Conservation (phyloP, 2,888 invertebrate genomes). For the Dasypogon diadema region DNA sequence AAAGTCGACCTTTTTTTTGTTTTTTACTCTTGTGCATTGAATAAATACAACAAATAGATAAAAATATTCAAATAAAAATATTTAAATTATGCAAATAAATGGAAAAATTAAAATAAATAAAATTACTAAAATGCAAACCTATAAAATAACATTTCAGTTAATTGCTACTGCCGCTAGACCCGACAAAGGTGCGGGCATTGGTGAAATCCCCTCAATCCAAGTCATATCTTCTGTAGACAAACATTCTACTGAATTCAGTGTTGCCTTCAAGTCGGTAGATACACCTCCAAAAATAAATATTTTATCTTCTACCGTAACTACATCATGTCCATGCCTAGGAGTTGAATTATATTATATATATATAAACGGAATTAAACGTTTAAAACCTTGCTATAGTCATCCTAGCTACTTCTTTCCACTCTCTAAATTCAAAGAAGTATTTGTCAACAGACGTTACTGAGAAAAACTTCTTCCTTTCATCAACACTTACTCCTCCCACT, state of each 20-base stretch:
- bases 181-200: conserved; percentile 75
- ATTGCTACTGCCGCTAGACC: conserved; percentile 65
- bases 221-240: conserved; percentile 74
- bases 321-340: conserved; percentile 61
- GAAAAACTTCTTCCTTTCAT: conserved; percentile 55
- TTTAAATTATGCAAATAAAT: not conserved
- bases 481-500: conserved; percentile 74
- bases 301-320: conserved; percentile 58
- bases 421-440: conserved; percentile 57
- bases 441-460: conserved; percentile 60
- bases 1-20: no score
- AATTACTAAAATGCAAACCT: not conserved
- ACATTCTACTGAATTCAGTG: conserved; percentile 76
- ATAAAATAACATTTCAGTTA: not conserved
- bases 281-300: conserved; percentile 62
- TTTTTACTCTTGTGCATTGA: no score
- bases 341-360: not conserved
- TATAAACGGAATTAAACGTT: not conserved
- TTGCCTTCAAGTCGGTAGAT: conserved; percentile 62
- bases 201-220: conserved; percentile 75
- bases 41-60: no score
- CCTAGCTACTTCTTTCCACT: conserved; percentile 59
- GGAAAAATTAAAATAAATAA: not conserved
- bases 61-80: no score
- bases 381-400: conserved; percentile 54